phyloP scores from a whole-genome alignment of 2,888 invertebrate species.

The Aethes cnicana region DNA sequence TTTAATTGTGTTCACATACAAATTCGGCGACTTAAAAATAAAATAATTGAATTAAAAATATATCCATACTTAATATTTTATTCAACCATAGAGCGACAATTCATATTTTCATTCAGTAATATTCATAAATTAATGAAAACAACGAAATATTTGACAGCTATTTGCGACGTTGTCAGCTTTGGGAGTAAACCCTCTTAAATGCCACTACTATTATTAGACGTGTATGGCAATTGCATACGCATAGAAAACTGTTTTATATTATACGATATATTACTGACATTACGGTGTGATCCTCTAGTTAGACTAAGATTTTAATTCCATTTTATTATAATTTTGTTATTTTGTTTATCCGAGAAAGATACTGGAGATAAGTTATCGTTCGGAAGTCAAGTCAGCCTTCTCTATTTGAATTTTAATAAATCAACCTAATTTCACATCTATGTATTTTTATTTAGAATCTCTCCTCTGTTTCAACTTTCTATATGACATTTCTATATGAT shows the following conservation, averaged over 20 bases:
- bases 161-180: too few relatives aligned
- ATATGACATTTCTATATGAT: neutral
- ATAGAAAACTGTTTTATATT: neutral
- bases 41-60: too few relatives aligned
- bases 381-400: conserved; percentile 4
- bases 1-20: too few relatives aligned
- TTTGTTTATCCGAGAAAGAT: conserved; percentile 19
- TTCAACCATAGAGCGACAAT: too few relatives aligned
- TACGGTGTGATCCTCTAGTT: conserved; percentile 22
- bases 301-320: conserved; percentile 18
- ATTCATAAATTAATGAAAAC: too few relatives aligned
- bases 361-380: conserved; percentile 15
- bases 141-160: too few relatives aligned
- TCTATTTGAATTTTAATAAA: conserved; percentile 16
- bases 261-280: conserved; percentile 3
- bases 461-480: neutral
- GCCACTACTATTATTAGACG: too few relatives aligned
- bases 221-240: neutral
- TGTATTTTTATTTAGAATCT: conserved; percentile 9
- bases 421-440: conserved; percentile 4
- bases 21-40: too few relatives aligned
- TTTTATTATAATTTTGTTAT: conserved; percentile 14
- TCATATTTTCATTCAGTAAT: too few relatives aligned
- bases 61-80: too few relatives aligned
- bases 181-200: too few relatives aligned